Conservation (phyloP, 2,113 vertebrate genomes). For the Peromyscus californicus region DNA sequence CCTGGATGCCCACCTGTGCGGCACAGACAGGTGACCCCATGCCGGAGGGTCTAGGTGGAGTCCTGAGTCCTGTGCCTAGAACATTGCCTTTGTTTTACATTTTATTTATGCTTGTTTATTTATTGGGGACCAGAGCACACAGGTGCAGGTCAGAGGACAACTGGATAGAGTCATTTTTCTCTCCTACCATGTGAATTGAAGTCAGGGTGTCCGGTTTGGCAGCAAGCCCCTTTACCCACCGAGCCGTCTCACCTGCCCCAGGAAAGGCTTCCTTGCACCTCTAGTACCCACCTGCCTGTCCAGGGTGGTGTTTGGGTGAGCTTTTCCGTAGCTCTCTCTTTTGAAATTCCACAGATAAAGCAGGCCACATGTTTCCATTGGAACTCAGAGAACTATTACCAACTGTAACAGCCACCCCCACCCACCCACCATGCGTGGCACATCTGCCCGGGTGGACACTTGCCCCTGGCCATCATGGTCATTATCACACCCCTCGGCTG, state of each 20-base stretch:
- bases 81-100: background rate
- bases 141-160: background rate
- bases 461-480: accelerated
- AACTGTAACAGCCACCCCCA: no score
- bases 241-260: background rate
- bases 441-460: background rate
- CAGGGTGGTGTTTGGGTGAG: background rate
- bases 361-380: background rate
- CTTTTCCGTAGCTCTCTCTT: background rate
- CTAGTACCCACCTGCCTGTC: background rate
- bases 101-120: background rate
- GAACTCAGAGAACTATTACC: background rate
- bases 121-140: background rate
- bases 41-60: background rate
- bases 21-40: background rate
- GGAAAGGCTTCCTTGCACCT: background rate
- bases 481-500: background rate
- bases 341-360: constrained; percentile 39
- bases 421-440: background rate
- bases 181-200: background rate
- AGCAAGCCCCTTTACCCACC: background rate
- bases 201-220: background rate
- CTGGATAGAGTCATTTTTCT: background rate
- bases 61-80: background rate
- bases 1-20: background rate